Conservation (phyloP, 2,797 vertebrate genomes). For the Botia kubotai region DNA sequence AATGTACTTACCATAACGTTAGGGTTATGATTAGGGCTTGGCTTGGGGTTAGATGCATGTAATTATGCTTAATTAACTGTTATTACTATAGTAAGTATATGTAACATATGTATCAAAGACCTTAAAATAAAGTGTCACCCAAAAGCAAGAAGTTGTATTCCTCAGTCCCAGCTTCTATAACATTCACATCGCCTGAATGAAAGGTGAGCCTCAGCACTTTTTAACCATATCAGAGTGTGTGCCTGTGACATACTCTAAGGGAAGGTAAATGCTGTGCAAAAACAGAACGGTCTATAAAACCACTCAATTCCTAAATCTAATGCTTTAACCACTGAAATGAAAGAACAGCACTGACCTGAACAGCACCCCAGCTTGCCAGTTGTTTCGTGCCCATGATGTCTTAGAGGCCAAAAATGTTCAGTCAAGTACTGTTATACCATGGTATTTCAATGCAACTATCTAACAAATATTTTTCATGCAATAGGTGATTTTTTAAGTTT, state of each 20-base stretch:
- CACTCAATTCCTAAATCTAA: conserved; percentile 35
- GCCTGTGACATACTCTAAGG: conserved; percentile 25
- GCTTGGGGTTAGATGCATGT: no score
- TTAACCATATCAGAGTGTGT: neutral
- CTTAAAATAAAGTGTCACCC: no score
- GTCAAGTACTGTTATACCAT: neutral
- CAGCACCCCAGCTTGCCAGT: conserved; percentile 10
- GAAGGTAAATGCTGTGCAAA: conserved; percentile 34
- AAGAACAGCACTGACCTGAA: conserved; percentile 29
- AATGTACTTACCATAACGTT: no score
- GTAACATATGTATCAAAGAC: no score
- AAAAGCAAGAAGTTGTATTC: no score
- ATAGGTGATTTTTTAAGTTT: no score
- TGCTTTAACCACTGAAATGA: conserved; percentile 19
- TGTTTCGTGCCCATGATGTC: conserved; percentile 9
- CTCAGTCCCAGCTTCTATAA: neutral
- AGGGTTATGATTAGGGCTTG: no score
- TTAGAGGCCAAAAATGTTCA: neutral
- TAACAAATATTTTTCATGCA: no score
- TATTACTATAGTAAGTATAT: no score
- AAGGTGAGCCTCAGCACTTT: neutral
- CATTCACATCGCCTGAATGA: neutral
- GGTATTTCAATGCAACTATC: neutral
- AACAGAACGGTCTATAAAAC: conserved; percentile 33
- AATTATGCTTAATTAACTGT: no score